Evolutionary conservation across 2,113 vertebrate genomes (phyloP).

Genomic region (Pterocles orientalis): DNA sequence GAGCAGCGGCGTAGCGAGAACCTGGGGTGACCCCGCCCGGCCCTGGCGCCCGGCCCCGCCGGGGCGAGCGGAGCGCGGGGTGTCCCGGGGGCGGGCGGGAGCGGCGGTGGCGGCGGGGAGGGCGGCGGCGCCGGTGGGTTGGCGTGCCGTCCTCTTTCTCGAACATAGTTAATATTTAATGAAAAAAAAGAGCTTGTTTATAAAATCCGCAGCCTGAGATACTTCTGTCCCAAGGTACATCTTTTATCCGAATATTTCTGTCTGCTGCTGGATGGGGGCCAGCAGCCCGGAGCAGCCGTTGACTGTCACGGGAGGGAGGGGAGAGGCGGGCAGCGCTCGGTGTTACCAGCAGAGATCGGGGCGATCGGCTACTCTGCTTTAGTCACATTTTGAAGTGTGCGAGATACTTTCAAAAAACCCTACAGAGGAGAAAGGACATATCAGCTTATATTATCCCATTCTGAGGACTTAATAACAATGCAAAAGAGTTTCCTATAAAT

Average conservation of each 20-base stretch:
- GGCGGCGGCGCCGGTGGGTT: background rate
- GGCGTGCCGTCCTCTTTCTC: background rate
- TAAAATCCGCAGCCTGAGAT: background rate
- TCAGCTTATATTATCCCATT: background rate
- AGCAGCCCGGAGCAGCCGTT: background rate
- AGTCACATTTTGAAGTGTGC: background rate
- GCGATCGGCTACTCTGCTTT: accelerated
- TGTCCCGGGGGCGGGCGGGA: too few relatives aligned
- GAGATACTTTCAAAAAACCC: background rate
- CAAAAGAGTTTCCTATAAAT: background rate
- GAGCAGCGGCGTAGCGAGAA: background rate
- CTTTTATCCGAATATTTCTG: background rate
- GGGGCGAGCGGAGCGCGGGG: too few relatives aligned
- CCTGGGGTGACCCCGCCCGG: background rate
- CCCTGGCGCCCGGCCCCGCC: too few relatives aligned
- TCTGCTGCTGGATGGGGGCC: accelerated
- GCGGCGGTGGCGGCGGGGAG: too few relatives aligned
- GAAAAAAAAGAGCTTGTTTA: background rate
- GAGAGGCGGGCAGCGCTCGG: background rate
- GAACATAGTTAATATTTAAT: background rate
- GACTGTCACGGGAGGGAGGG: background rate
- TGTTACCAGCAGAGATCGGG: background rate
- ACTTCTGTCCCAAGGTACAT: background rate
- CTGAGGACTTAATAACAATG: background rate
- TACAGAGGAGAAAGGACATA: background rate